phyloP scores from a whole-genome alignment of 1,140 invertebrate species.

The Drosophila dunni region DNA sequence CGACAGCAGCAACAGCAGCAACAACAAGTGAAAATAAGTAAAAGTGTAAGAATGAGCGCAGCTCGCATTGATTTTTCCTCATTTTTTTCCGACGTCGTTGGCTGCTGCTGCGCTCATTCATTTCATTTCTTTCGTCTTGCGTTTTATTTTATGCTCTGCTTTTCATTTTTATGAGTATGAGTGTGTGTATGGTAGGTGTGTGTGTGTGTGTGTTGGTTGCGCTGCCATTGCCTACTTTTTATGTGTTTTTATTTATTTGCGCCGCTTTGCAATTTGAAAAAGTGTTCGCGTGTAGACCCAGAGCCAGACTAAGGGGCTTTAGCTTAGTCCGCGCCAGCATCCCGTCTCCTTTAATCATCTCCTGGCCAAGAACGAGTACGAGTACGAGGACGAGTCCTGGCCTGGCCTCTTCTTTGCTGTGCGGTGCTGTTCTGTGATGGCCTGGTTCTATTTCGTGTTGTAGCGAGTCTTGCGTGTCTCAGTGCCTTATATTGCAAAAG shows the following conservation, averaged over 20 bases:
- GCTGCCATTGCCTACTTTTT: constrained; percentile 75
- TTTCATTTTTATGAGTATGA: constrained; percentile 62
- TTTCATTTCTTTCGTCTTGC: constrained; percentile 69
- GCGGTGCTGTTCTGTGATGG: not conserved
- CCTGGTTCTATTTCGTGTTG: constrained; percentile 68
- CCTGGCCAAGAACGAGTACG: constrained; percentile 25
- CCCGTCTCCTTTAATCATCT: constrained; percentile 31
- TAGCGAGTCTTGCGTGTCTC: constrained; percentile 71
- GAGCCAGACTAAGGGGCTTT: constrained; percentile 41
- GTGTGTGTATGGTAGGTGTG: constrained; percentile 29
- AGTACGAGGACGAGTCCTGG: constrained; percentile 10
- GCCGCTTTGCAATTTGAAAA: constrained; percentile 81
- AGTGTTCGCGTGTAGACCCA: constrained; percentile 62
- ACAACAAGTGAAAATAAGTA: constrained; percentile 47
- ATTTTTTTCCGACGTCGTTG: constrained; percentile 40
- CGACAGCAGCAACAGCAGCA: constrained; percentile 6
- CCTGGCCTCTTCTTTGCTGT: not conserved
- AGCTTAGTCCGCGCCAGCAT: constrained; percentile 37
- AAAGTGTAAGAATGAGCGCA: constrained; percentile 54
- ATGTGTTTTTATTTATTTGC: constrained; percentile 82
- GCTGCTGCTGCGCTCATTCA: constrained; percentile 70
- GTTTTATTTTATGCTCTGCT: constrained; percentile 70
- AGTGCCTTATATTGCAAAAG: constrained; percentile 82
- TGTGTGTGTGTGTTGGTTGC: constrained; percentile 15
- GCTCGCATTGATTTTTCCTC: constrained; percentile 70